Conservation (phyloP, 2,888 invertebrate genomes). For the Leptopterna dolabrata region DNA sequence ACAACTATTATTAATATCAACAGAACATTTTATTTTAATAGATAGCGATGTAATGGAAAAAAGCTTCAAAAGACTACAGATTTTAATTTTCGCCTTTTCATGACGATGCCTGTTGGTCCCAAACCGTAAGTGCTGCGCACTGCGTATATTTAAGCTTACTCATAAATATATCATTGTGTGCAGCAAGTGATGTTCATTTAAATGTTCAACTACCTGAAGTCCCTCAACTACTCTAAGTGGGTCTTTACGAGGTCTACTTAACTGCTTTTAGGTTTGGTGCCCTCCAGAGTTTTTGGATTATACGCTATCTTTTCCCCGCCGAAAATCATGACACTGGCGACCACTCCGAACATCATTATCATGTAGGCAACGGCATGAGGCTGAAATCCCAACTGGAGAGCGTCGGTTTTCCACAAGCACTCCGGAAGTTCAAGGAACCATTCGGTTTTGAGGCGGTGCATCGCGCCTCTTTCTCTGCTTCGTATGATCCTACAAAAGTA, state of each 20-base stretch:
- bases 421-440: conserved; percentile 17
- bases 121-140: too few relatives aligned
- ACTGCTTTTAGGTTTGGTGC: neutral
- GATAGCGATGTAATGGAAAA: too few relatives aligned
- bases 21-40: too few relatives aligned
- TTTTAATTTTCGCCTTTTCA: too few relatives aligned
- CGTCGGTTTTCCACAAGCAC: conserved; percentile 40
- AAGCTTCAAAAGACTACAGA: too few relatives aligned
- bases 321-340: neutral
- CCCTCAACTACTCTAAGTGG: neutral
- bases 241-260: neutral
- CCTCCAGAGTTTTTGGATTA: neutral
- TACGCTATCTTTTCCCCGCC: neutral
- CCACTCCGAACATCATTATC: neutral
- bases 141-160: too few relatives aligned
- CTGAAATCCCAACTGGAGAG: neutral
- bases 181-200: too few relatives aligned
- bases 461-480: conserved; percentile 25
- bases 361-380: conserved; percentile 10
- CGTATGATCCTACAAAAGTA: conserved; percentile 4
- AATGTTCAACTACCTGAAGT: too few relatives aligned
- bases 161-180: too few relatives aligned
- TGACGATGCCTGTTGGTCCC: too few relatives aligned
- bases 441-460: conserved; percentile 14
- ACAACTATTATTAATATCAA: too few relatives aligned